Evolutionary conservation across 2,113 vertebrate genomes (phyloP).

Genomic region (Aphelocoma coerulescens): DNA sequence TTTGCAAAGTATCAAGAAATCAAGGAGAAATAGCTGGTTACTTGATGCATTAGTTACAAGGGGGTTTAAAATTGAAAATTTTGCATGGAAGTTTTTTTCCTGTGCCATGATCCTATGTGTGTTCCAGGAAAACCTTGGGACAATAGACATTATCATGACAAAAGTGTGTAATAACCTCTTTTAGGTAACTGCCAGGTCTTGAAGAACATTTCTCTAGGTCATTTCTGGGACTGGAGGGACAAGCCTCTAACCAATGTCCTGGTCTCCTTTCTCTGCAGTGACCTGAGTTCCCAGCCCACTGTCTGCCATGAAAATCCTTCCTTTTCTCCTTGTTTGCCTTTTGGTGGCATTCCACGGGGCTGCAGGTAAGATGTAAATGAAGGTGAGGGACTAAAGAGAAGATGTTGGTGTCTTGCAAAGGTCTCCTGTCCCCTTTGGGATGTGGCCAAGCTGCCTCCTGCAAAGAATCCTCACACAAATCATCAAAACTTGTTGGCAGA

Average conservation of each 20-base stretch:
- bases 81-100: background rate
- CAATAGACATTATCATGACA: background rate
- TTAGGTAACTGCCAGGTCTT: background rate
- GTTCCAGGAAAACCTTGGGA: background rate
- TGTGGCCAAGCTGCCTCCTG: background rate
- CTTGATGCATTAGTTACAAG: background rate
- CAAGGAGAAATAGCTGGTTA: background rate
- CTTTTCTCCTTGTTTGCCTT: background rate
- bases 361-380: constrained; percentile 11
- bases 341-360: background rate
- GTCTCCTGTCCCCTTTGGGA: background rate
- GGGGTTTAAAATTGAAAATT: background rate
- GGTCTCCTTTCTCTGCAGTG: background rate
- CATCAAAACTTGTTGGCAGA: background rate
- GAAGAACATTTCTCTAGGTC: background rate
- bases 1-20: background rate
- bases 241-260: background rate
- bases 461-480: background rate
- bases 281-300: background rate
- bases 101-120: accelerated
- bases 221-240: background rate
- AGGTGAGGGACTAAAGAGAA: background rate
- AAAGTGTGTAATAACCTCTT: background rate
- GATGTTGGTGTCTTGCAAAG: background rate
- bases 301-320: constrained; percentile 39